Evolutionary conservation across 92 coral and sea anemone species (phyloP).

Genomic region (Ricordea florida): DNA sequence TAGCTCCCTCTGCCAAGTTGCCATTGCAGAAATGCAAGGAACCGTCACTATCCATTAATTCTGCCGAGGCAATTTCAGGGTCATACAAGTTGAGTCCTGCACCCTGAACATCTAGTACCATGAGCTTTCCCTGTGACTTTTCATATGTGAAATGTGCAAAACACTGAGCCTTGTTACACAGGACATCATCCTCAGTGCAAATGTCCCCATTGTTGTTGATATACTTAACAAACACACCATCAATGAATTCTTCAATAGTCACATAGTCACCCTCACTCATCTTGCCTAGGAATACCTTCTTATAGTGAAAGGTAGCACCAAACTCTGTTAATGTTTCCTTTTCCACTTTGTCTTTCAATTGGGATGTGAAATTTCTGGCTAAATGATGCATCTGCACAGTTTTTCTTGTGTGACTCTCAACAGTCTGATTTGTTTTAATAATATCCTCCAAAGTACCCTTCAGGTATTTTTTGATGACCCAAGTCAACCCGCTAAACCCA

Average conservation of each 20-base stretch:
- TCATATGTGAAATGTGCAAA: constrained; percentile 47
- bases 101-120: constrained; percentile 25
- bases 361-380: constrained; percentile 66
- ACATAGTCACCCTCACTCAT: constrained; percentile 44
- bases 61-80: constrained; percentile 29
- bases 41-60: constrained; percentile 1
- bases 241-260: constrained; percentile 51
- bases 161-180: constrained; percentile 59
- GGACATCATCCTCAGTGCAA: constrained; percentile 45
- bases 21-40: constrained; percentile 10
- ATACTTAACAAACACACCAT: constrained; percentile 47
- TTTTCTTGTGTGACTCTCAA: constrained; percentile 53
- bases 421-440: constrained; percentile 18
- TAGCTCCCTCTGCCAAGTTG: neutral
- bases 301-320: constrained; percentile 42
- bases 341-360: constrained; percentile 45
- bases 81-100: neutral
- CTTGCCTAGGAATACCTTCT: constrained; percentile 52
- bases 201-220: constrained; percentile 61
- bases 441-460: constrained; percentile 19
- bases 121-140: neutral
- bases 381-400: constrained; percentile 62
- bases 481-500: constrained; percentile 59
- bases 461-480: constrained; percentile 58
- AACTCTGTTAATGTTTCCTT: constrained; percentile 36